phyloP scores from a whole-genome alignment of 2,113 vertebrate genomes.

The Gadus chalcogrammus region DNA sequence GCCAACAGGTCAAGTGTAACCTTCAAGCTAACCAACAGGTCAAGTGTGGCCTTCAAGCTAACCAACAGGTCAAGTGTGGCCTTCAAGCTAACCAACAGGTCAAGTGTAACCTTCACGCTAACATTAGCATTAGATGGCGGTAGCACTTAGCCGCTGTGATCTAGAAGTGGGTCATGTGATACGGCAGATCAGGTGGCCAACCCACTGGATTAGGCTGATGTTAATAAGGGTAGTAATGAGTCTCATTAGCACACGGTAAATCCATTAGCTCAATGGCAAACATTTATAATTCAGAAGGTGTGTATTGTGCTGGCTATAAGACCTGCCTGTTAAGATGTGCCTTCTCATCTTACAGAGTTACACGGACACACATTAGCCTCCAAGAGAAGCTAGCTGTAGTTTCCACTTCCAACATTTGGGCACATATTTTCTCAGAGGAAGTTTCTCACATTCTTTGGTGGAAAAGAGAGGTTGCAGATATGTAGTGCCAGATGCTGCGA shows the following conservation, averaged over 20 bases:
- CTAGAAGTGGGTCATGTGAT: constrained; percentile 49
- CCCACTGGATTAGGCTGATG: constrained; percentile 47
- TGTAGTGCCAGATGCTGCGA: too few species aligned
- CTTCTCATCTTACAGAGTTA: constrained; percentile 38
- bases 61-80: constrained; percentile 43
- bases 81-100: constrained; percentile 28
- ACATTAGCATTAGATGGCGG: constrained; percentile 12
- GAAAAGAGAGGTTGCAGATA: too few species aligned
- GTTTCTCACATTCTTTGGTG: too few species aligned
- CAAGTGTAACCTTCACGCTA: constrained; percentile 42
- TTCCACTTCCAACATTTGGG: background rate
- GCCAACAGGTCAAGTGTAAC: constrained; percentile 43
- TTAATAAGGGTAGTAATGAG: constrained; percentile 74
- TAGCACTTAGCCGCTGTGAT: background rate
- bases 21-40: constrained; percentile 36
- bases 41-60: constrained; percentile 32
- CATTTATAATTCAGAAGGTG: constrained; percentile 69
- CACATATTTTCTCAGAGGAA: too few species aligned
- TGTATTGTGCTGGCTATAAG: constrained; percentile 41
- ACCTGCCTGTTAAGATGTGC: constrained; percentile 14
- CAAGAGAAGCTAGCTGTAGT: background rate
- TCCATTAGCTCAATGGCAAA: constrained; percentile 65
- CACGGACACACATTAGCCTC: constrained; percentile 14
- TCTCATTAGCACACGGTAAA: constrained; percentile 72
- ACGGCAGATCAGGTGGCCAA: constrained; percentile 48